A percentile compares a stretch with the other conserved stretches of the same genome.
These are phyloP conservation scores for Anthoptus insignis DNA, from an alignment of 2,888 invertebrate genomes.

Conservation along the genomic window DNA sequence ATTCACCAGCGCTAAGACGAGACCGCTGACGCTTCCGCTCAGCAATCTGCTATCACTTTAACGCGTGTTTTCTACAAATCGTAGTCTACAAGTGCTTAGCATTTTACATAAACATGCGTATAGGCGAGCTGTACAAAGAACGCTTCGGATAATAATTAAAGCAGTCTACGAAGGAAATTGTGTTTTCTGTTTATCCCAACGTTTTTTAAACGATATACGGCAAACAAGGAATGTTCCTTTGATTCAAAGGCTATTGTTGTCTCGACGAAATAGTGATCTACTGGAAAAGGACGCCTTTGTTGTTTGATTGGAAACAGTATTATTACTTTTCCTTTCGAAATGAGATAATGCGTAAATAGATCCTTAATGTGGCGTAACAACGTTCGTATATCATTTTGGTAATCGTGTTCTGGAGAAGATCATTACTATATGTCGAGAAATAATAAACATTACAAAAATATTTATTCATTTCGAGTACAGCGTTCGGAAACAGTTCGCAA, in stretches of 20 bases:
- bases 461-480: too few species aligned
- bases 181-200: background rate
- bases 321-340: background rate
- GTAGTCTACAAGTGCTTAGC: background rate
- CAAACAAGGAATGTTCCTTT: slow-evolving; percentile 16
- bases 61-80: too few species aligned
- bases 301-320: background rate
- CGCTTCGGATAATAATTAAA: slow-evolving; percentile 2
- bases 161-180: slow-evolving; percentile 1
- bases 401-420: too few species aligned
- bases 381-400: too few species aligned
- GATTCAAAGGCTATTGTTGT: slow-evolving; percentile 16
- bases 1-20: too few species aligned
- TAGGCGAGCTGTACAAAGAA: background rate
- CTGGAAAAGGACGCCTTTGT: background rate
- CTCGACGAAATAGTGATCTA: slow-evolving; percentile 9
- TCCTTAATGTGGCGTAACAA: too few species aligned
- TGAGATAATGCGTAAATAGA: background rate
- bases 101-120: background rate
- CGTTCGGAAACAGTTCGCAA: too few species aligned
- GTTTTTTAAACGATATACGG: background rate
- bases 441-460: too few species aligned
- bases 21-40: too few species aligned
- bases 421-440: too few species aligned
- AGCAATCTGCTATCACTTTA: too few species aligned